Conservation (phyloP, 1,140 invertebrate species). For the Lasioglossum baleicum region DNA sequence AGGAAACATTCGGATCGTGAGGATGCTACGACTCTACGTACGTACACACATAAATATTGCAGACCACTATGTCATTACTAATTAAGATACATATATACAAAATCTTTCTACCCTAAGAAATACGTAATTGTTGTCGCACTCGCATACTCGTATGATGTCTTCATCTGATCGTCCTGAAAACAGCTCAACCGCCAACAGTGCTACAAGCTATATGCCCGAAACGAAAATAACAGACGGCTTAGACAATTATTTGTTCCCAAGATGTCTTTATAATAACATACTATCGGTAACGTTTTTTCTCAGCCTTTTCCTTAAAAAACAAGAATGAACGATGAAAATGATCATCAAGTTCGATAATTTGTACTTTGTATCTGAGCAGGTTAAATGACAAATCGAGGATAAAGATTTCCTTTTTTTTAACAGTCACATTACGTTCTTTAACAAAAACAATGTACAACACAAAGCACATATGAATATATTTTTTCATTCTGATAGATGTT, state of each 20-base stretch:
- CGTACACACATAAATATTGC: slow-evolving; percentile 24
- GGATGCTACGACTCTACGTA: slow-evolving; percentile 17
- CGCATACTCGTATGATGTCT: slow-evolving; percentile 11
- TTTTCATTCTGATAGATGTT: slow-evolving; percentile 33
- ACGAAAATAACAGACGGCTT: slow-evolving; percentile 48
- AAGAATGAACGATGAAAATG: slow-evolving; percentile 44
- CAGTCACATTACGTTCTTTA: slow-evolving; percentile 37
- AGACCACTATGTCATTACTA: slow-evolving; percentile 19
- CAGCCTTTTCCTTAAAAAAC: slow-evolving; percentile 54
- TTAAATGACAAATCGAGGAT: slow-evolving; percentile 51
- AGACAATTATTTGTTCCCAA: slow-evolving; percentile 63
- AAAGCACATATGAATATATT: slow-evolving; percentile 53
- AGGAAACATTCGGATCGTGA: slow-evolving; percentile 21
- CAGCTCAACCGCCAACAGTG: slow-evolving; percentile 54
- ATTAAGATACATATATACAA: slow-evolving; percentile 56
- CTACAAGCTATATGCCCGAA: slow-evolving; percentile 35
- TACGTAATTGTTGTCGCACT: slow-evolving; percentile 29
- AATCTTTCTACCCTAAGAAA: slow-evolving; percentile 40
- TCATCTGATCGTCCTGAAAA: slow-evolving; percentile 55
- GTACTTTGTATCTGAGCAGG: slow-evolving; percentile 57
- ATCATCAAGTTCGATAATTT: slow-evolving; percentile 58
- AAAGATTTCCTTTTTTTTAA: slow-evolving; percentile 43
- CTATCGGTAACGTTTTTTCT: slow-evolving; percentile 51
- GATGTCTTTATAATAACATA: slow-evolving; percentile 56
- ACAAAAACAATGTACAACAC: slow-evolving; percentile 55